Evolutionary conservation across 2,113 vertebrate genomes (phyloP), one percentile per base, ranked within the genome.

Genomic region (Scatophagus argus): DNA sequence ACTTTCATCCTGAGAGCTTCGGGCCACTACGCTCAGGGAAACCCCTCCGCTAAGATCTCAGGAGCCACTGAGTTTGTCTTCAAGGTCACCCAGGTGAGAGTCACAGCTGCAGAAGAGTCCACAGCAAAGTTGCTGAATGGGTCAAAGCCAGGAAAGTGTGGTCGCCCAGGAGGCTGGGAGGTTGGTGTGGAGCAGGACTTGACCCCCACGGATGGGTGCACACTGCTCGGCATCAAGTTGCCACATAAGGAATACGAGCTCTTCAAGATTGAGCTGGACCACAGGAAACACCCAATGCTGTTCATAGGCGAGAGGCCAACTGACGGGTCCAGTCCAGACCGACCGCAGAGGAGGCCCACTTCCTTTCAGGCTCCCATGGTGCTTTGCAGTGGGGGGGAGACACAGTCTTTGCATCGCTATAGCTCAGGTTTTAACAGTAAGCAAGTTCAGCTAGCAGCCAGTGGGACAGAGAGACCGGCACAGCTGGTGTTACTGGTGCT

Each of bases 231-330:
- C 36, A 95, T 98, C 91, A 90, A 82, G 63, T 94, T 99, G 77
- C 97, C 96, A 0, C 97, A 99, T 74, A 95, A 94, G 1, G 97
- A 98, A 87, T 97, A 96, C 0, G 96, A 99, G 84, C 95, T 98
- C 6, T 95, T 98, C 92, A 96, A 94, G 89, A 88, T 79, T 0
- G 96, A 98, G 91, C 91, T 85, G 31, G 95, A 96, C 88, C 54
- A 84, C 12, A 88, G 73, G 3, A 93, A 93, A 58, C 94, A 87
- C 29, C 95, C 90, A 31, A 89, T 98, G 90, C 94, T 99, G 44
- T 96, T 96, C 74, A 91, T 89, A 0, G 96, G 97, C 0, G 95
- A 97, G 74, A 91, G 97, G 83, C 97, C 97, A 5, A 96, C 96
- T 0, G 96, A 98, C 0, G 97, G 97, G 14, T 96, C 96, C 21